Evolutionary conservation across 2,888 invertebrate genomes (phyloP), one percentile per base, ranked within the genome.

Genomic region (Calephelis perditalis): DNA sequence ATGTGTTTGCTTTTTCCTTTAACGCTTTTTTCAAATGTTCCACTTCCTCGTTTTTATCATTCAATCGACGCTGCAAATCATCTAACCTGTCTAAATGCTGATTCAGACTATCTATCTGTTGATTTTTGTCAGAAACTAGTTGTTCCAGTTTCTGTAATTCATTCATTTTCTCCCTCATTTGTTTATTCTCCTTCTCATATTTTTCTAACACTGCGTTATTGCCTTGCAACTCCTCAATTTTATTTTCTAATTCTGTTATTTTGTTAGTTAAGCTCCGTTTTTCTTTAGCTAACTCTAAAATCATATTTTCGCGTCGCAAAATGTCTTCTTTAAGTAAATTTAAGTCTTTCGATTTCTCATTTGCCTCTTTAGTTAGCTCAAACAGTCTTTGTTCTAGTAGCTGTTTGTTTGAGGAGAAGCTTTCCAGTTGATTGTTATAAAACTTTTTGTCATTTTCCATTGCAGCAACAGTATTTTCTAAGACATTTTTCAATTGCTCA

Each of bases 321-420:
- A 91, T 91, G 70, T 93, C 93, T 72, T 92, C 86, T 79, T 92
- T 90, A 44, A 92, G 81, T 64, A 91, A 73, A 69, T 91, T 83
- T 47, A 92, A 74, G 63, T 92, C 90, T 66, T 91, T 91, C 0
- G 92, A 84, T 68, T 87, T 91, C 58, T 93, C 92, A 55, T 76
- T 84, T 5, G 91, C 81, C 63, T 92, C 89, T 67, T 92, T 87
- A 44, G 92, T 92, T 44, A 92, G 80, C 69, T 93, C 92, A 0
- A 89, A 82, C 12, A 94, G 73, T 71, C 94, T 91, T 52, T 92
- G 85, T 70, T 92, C 91, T 7, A 92, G 80, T 59, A 91, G 77
- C 40, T 78, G 84, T 60, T 92, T 92, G 54, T 91, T 92, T 0
- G 86, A 87, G 1, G 91, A 82, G 64, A 90, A 86, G 61, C 88